These are phyloP conservation scores for Zaprionus nigranus DNA, from an alignment of 1,140 invertebrate species.

Conservation along the genomic window DNA sequence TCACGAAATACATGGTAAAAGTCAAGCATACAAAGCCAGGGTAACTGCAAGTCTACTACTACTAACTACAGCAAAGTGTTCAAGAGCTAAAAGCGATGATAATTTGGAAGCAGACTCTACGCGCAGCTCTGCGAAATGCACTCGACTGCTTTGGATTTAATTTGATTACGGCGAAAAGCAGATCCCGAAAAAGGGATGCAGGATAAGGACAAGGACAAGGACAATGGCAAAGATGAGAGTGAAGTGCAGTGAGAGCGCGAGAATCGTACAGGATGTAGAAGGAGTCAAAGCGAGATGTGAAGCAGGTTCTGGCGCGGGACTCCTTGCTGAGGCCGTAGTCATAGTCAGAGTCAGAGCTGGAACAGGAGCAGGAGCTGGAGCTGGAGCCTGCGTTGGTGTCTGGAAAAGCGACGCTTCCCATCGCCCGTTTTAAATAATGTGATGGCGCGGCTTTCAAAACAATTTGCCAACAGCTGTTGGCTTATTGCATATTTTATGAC, in stretches of 20 bases:
- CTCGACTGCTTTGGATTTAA: conserved; percentile 8
- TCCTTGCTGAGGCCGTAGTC: conserved; percentile 2
- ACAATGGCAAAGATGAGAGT: background rate
- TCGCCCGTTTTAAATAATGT: conserved; percentile 82
- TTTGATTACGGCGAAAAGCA: conserved; percentile 12
- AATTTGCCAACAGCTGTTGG: conserved; percentile 84
- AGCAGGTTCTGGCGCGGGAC: too few relatives aligned
- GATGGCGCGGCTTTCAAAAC: conserved; percentile 84
- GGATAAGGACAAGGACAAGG: background rate
- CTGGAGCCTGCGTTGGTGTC: conserved; percentile 10
- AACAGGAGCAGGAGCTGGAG: background rate
- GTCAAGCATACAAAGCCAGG: background rate
- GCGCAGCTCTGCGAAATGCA: background rate
- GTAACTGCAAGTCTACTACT: background rate
- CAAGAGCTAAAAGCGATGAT: conserved; percentile 5
- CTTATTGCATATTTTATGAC: conserved; percentile 85
- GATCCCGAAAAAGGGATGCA: background rate
- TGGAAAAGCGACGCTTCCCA: background rate
- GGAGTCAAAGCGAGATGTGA: background rate
- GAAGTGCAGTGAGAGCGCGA: conserved; percentile 3
- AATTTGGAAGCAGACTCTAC: background rate
- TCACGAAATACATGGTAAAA: background rate
- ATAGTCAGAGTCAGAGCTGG: background rate
- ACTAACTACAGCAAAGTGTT: background rate
- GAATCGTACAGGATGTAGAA: background rate